These are phyloP conservation scores for Oreocharis arfaki DNA, from an alignment of 2,113 vertebrate species.

Conservation along the genomic window DNA sequence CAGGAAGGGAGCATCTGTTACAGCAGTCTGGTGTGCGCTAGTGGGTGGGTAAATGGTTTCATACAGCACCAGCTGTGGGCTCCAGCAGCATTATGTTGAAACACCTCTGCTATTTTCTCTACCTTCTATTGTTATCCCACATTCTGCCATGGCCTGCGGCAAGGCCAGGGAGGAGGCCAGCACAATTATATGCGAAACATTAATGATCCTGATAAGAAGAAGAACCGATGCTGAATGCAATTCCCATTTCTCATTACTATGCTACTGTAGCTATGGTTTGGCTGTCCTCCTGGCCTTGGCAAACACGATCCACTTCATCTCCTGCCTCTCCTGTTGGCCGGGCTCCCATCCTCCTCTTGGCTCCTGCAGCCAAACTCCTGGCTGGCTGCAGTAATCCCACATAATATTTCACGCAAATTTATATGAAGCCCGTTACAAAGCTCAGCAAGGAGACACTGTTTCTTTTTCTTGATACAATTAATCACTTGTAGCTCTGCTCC, in stretches of 20 bases:
- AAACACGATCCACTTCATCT: constrained; percentile 51
- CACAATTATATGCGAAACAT: neutral
- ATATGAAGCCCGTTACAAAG: constrained; percentile 68
- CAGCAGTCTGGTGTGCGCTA: neutral
- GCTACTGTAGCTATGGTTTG: constrained; percentile 59
- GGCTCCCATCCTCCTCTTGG: constrained; percentile 63
- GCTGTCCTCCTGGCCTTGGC: constrained; percentile 66
- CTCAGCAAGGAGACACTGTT: constrained; percentile 65
- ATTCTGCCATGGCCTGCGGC: neutral
- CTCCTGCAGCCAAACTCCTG: constrained; percentile 51
- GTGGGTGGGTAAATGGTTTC: neutral
- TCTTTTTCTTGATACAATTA: constrained; percentile 71
- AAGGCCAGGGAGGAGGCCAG: neutral
- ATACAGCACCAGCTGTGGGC: neutral
- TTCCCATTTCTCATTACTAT: constrained; percentile 31
- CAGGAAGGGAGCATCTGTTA: neutral
- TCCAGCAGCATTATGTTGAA: neutral
- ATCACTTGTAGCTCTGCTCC: constrained; percentile 62
- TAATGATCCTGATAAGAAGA: neutral
- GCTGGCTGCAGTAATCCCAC: constrained; percentile 69
- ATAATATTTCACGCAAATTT: constrained; percentile 76
- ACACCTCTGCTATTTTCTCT: neutral
- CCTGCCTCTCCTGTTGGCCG: constrained; percentile 68
- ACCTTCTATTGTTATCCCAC: neutral
- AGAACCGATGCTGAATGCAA: neutral